phyloP scores from a whole-genome alignment of 2,113 vertebrate species.

The Chlamydotis undulata region DNA sequence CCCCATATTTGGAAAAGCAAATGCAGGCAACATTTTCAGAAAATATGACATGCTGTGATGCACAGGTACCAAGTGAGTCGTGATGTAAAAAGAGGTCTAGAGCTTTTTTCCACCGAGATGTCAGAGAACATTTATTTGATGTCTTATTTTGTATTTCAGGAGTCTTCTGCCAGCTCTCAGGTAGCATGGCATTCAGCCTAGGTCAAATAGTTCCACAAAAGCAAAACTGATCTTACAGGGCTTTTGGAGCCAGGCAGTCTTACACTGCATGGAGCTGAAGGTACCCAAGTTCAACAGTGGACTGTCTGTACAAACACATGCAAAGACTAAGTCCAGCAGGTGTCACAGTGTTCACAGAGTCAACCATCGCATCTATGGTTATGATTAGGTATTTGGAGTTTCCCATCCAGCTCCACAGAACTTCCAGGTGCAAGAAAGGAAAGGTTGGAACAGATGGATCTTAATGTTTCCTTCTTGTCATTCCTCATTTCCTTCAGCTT shows the following conservation, averaged over 20 bases:
- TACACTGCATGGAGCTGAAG: fast-evolving
- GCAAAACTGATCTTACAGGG: background rate
- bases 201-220: background rate
- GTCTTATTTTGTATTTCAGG: background rate
- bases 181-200: background rate
- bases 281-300: background rate
- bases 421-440: background rate
- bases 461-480: background rate
- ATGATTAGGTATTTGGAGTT: background rate
- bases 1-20: background rate
- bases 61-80: background rate
- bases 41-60: background rate
- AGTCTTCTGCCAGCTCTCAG: background rate
- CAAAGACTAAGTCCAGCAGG: background rate
- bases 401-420: background rate
- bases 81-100: background rate
- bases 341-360: background rate
- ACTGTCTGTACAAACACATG: background rate
- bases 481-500: background rate
- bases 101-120: background rate
- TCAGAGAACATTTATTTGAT: background rate
- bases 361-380: background rate
- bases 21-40: background rate
- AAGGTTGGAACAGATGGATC: background rate
- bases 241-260: background rate